phyloP scores from a whole-genome alignment of 2,113 vertebrate genomes.

The Alces alces region DNA sequence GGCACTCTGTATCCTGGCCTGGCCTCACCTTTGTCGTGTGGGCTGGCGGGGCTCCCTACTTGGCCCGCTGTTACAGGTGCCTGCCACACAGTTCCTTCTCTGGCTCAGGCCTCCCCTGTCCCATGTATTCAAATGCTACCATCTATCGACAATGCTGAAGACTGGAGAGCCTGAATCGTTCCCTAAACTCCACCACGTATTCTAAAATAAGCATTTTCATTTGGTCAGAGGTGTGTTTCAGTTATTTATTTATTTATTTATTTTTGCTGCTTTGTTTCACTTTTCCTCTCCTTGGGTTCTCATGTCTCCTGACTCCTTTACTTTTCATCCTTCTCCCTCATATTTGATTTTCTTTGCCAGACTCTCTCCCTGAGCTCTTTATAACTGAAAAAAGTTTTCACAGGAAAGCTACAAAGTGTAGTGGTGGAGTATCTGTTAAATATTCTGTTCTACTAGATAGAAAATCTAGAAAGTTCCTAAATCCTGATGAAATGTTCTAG shows the following conservation, averaged over 20 bases:
- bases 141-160: background rate
- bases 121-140: background rate
- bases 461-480: background rate
- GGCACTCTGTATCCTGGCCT: background rate
- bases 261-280: background rate
- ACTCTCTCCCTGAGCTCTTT: background rate
- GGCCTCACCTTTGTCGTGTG: background rate
- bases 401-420: background rate
- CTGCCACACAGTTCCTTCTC: background rate
- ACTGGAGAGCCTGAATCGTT: background rate
- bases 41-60: background rate
- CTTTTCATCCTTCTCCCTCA: background rate
- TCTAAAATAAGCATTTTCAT: background rate
- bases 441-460: background rate
- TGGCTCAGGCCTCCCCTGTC: background rate
- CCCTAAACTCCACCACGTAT: background rate
- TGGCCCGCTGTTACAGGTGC: background rate
- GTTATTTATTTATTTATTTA: background rate
- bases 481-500: background rate
- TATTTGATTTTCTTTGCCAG: background rate
- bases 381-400: background rate
- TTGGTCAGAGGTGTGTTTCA: background rate
- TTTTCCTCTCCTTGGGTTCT: background rate
- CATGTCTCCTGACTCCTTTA: background rate
- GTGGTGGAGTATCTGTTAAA: background rate